These are phyloP conservation scores for Ectemnius lituratus DNA, from an alignment of 2,888 invertebrate genomes.

Conservation along the genomic window DNA sequence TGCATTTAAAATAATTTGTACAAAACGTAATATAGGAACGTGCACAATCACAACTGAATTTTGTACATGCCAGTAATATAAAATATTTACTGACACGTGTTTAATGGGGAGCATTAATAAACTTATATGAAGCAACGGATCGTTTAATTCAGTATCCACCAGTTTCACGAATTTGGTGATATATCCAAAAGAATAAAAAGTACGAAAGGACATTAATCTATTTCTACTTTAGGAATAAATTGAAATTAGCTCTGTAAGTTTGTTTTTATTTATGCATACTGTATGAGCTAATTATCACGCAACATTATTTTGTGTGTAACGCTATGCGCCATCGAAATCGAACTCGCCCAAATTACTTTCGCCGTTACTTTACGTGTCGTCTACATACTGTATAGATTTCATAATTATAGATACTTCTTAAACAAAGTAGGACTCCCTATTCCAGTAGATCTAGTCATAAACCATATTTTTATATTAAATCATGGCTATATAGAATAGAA, in stretches of 20 bases:
- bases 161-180: background rate
- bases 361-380: background rate
- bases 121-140: constrained; percentile 5
- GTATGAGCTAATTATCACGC: background rate
- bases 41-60: constrained; percentile 33
- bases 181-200: background rate
- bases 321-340: background rate
- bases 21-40: constrained; percentile 40
- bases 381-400: constrained; percentile 15
- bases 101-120: background rate
- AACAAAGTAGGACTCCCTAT: constrained; percentile 17
- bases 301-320: background rate
- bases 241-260: constrained; percentile 6
- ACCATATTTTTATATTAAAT: constrained; percentile 2
- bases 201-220: background rate
- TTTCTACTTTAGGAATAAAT: constrained; percentile 5
- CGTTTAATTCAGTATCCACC: background rate
- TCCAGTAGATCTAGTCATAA: constrained; percentile 9
- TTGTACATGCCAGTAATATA: constrained; percentile 41
- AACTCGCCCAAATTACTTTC: background rate
- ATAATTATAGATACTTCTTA: constrained; percentile 22
- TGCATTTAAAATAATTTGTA: constrained; percentile 54
- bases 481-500: background rate
- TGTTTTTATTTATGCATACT: background rate
- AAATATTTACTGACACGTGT: background rate